A percentile compares a stretch with the other conserved stretches of the same genome.
Conservation (phyloP, 2,797 vertebrate genomes). For the Erithacus rubecula region DNA sequence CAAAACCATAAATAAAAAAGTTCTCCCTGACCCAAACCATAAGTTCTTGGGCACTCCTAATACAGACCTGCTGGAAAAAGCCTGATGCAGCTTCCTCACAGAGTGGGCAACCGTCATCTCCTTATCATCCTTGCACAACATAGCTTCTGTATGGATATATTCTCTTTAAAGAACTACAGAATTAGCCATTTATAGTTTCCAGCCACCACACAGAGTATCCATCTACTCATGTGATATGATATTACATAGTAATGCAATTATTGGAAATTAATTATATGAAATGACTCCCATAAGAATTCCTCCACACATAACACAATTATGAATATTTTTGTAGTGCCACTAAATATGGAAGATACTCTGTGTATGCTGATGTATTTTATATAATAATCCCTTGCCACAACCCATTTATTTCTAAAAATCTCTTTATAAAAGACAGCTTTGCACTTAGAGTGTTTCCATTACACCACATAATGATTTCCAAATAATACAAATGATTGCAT, state of each 20-base stretch:
- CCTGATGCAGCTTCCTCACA: neutral
- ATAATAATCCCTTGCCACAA: conserved; percentile 19
- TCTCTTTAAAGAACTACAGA: neutral
- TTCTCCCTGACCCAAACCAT: neutral
- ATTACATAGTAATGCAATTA: neutral
- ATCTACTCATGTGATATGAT: neutral
- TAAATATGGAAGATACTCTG: neutral
- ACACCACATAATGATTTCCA: conserved; percentile 2
- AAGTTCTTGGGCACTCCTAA: neutral
- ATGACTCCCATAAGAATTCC: neutral
- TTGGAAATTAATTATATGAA: conserved; percentile 36
- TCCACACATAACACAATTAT: conserved; percentile 4
- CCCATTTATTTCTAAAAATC: conserved; percentile 6
- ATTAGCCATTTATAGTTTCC: neutral
- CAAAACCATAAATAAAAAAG: neutral
- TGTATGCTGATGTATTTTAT: neutral
- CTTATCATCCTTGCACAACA: neutral
- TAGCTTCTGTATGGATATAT: neutral
- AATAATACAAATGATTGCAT: conserved; percentile 37
- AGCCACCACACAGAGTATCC: neutral
- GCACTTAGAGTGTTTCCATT: neutral
- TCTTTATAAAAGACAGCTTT: conserved; percentile 3
- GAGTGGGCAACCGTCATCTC: neutral
- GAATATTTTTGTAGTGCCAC: neutral
- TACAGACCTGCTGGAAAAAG: neutral